A percentile compares a stretch with the other conserved stretches of the same genome.
Conservation (phyloP, 2,888 invertebrate species). For the Torymus tubicola region DNA sequence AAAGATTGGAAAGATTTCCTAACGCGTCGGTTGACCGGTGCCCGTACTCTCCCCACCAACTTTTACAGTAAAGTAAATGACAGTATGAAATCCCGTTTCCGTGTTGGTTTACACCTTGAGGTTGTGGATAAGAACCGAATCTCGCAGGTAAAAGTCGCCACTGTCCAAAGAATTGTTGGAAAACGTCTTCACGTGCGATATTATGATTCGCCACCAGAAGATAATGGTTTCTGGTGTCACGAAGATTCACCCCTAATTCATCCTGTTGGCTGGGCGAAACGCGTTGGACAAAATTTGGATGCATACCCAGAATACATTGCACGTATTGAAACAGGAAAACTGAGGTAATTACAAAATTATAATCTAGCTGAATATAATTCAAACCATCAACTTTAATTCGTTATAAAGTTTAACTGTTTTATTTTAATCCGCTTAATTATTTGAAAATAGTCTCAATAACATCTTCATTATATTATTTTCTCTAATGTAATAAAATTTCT, state of each 20-base stretch:
- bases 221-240: slow-evolving; percentile 97
- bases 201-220: slow-evolving; percentile 87
- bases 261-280: slow-evolving; percentile 96
- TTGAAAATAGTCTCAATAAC: too few relatives aligned
- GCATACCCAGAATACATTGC: slow-evolving; percentile 89
- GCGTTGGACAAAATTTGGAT: slow-evolving; percentile 91
- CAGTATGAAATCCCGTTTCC: slow-evolving; percentile 89
- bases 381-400: not conserved
- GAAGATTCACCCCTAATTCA: slow-evolving; percentile 96
- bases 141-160: slow-evolving; percentile 93
- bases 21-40: slow-evolving; percentile 93
- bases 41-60: slow-evolving; percentile 95
- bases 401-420: too few relatives aligned
- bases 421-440: too few relatives aligned
- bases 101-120: slow-evolving; percentile 90
- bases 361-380: not conserved
- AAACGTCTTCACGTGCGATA: slow-evolving; percentile 94
- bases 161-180: slow-evolving; percentile 92
- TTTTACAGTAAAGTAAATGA: slow-evolving; percentile 93
- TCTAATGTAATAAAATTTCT: too few relatives aligned
- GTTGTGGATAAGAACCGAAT: slow-evolving; percentile 97
- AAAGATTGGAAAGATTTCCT: slow-evolving; percentile 97
- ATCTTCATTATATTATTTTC: too few relatives aligned
- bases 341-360: slow-evolving; percentile 67
- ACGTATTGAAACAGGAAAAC: slow-evolving; percentile 84